These are phyloP conservation scores for Coreius guichenoti DNA, from an alignment of 2,797 vertebrate genomes.

Conservation along the genomic window DNA sequence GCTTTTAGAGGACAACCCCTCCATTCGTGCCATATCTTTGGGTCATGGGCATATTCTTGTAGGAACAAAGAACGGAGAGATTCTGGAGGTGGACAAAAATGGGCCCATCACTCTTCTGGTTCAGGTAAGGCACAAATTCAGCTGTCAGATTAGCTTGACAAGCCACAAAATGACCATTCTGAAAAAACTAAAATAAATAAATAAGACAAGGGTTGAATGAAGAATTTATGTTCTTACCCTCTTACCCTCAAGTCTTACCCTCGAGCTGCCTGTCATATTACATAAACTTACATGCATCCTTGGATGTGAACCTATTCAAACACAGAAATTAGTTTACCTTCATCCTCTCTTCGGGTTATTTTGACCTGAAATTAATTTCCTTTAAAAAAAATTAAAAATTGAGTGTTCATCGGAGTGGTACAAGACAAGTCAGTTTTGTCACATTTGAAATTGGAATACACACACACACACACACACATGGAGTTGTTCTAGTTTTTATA, in stretches of 20 bases:
- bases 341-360: background rate
- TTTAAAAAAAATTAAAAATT: background rate
- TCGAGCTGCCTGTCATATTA: background rate
- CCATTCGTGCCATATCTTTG: slow-evolving; percentile 98
- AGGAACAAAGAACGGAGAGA: slow-evolving; percentile 98
- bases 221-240: background rate
- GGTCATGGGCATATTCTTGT: slow-evolving; percentile 98
- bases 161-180: background rate
- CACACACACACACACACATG: background rate
- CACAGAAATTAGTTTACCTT: background rate
- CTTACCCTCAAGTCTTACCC: too few species aligned
- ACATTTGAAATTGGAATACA: background rate
- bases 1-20: slow-evolving; percentile 97
- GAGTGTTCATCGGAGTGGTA: background rate
- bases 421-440: background rate
- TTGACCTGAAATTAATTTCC: background rate
- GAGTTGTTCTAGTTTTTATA: background rate
- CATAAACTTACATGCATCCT: background rate
- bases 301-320: background rate
- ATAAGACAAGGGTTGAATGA: background rate
- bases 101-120: slow-evolving; percentile 96
- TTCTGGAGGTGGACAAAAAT: slow-evolving; percentile 97
- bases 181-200: slow-evolving; percentile 1
- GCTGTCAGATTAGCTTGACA: background rate
- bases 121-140: slow-evolving; percentile 80